Evolutionary conservation across 35 echinoderm and acorn worm genomes (phyloP).

Genomic region (Heliocidaris tuberculata): DNA sequence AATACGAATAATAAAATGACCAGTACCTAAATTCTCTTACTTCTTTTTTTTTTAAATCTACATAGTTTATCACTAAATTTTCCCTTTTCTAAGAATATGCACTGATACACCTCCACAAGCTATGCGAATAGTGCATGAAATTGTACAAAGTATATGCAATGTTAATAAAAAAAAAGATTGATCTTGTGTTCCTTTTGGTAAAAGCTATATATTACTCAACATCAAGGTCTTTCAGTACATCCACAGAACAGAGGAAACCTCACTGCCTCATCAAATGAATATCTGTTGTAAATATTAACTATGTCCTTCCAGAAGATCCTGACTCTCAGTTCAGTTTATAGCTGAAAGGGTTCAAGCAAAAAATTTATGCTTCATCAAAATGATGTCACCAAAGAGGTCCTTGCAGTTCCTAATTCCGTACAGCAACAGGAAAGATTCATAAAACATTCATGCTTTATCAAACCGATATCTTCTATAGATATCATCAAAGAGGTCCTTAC

Average conservation of each 20-base stretch:
- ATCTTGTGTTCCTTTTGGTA: not conserved
- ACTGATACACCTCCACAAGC: not conserved
- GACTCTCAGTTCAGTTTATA: slow-evolving; percentile 71
- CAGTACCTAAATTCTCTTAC: not conserved
- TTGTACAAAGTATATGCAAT: no score
- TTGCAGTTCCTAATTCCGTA: not conserved
- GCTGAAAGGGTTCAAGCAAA: slow-evolving; percentile 74
- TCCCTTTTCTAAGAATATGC: not conserved
- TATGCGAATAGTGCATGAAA: not conserved
- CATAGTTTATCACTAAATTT: not conserved
- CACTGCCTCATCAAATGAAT: slow-evolving; percentile 58
- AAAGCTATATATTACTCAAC: not conserved
- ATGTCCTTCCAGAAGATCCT: slow-evolving; percentile 75
- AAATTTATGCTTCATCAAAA: not conserved
- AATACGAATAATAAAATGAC: not conserved
- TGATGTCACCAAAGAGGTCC: not conserved
- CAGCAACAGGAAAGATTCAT: not conserved
- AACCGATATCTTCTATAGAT: slow-evolving; percentile 73
- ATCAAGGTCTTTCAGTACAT: not conserved
- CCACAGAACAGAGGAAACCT: not conserved
- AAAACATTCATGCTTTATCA: slow-evolving; percentile 46
- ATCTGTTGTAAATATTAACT: slow-evolving; percentile 47
- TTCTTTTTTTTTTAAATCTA: no score
- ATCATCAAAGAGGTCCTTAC: slow-evolving; percentile 90
- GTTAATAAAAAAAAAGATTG: no score